Base-by-base conservation (phyloP, 2,888 invertebrate genomes). In the Cosmorhoe ocellata region DNA sequence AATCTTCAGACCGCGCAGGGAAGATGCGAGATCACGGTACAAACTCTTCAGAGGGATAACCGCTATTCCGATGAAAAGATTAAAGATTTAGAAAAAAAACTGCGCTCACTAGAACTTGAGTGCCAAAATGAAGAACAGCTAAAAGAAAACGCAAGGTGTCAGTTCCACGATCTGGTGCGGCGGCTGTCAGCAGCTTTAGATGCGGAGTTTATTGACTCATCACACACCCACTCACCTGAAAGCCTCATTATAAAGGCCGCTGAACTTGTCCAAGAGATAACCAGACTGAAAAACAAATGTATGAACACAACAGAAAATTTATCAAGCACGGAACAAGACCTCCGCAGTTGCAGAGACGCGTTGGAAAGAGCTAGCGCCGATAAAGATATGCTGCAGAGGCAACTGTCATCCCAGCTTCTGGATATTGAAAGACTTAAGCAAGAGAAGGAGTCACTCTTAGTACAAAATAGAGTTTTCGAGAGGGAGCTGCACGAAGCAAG, bases 201-300 rank as follows among this genome's bases (percentile, higher is more conserved):
- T 32, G 85, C 93, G 9, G 95, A 95, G 63, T 92, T 93, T 59
- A 93, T 93, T 66, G 95, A 95, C 53, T 88, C 91, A 30, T 81
- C 91, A 0, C 94, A 93, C 69, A 84, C 91, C 3, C 91, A 92
- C 54, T 92, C 94, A 0, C 92, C 94, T 0, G 96, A 96, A 69
- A 92, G 93, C 57, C 91, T 96, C 3, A 91, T 95, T n/a, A 93
- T 94, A 48, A 95, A 95, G 78, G 94, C 95, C 4, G 92, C 95
- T 5, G 96, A 96, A 79, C 84, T 96, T 11, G 94, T 95, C 13
- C 94, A 95, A 74, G 96, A 95, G 66, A 90, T 93, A 39, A 92
- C 93, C 11, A 90, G 94, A 46, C 80, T 94, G 8, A 92, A 94
- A 63, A 91, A 91, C 14, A 93, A 91, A 76, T 91, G 92, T 38